Evolutionary conservation across 2,797 vertebrate genomes (phyloP), one percentile per base, ranked within the genome.

Genomic region (Halcyon smyrnensis): DNA sequence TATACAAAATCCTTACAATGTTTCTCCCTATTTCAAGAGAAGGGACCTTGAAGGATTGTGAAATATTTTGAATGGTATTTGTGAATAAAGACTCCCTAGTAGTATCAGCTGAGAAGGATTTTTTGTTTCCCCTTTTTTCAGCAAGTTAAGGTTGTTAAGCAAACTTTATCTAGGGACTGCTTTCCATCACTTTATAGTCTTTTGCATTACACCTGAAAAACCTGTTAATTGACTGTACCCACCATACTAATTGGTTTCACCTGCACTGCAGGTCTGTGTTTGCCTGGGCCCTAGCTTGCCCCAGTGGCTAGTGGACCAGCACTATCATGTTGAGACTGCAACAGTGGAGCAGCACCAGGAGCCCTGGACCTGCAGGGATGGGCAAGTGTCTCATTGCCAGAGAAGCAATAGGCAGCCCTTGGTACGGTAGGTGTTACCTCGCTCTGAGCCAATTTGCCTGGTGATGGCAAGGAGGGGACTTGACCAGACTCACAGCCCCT

Each of bases 281-380:
- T 85, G 10, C 24, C 4, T 5, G 37, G 15, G 15, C 15, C 32
- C 15, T 45, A 30, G 21, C 8, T 84, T 5, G 3, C 27, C 28
- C 13, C 48, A 2, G 23, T 11, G 41, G n/a, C 21, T 51, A 8
- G 6, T 6, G 50, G 41, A 12, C 10, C 48, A 64, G 27, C 34
- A 12, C 11, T 2, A 50, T 5, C 46, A 46, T 0, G 1, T 34
- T 2, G 12, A 36, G 34, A 36, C 12, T 16, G 11, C 32, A 41
- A 9, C 18, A 11, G 4, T 1, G 20, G 21, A 74, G 46, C 53
- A 56, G 14, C 46, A 57, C 7, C 12, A 14, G 68, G n/a, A 73
- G 37, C 39, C 25, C 54, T 12, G 27, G 43, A 30, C 28, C 6
- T 8, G 1, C 11, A 69, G 24, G 21, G 18, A 23, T 6, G 2